Evolutionary conservation across 2,888 invertebrate species (phyloP).

Genomic region (Helleia helle): DNA sequence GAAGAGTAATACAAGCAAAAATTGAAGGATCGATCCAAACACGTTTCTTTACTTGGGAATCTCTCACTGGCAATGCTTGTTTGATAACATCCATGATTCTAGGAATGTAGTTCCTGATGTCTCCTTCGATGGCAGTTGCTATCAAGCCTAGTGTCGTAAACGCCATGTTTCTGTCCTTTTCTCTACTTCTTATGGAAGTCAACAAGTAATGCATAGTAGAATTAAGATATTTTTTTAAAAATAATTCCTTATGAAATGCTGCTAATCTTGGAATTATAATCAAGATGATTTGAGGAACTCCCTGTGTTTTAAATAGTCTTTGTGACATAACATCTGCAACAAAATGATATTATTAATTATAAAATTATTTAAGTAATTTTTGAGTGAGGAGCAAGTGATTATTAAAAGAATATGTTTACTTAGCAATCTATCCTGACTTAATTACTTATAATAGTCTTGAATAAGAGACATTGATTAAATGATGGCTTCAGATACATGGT

Average conservation of each 20-base stretch:
- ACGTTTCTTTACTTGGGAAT: slow-evolving; percentile 84
- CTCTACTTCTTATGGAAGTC: slow-evolving; percentile 82
- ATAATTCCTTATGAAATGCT: slow-evolving; percentile 90
- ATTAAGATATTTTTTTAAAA: slow-evolving; percentile 82
- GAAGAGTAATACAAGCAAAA: slow-evolving; percentile 93
- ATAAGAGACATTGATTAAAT: no score
- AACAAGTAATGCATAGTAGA: slow-evolving; percentile 86
- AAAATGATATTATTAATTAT: background rate
- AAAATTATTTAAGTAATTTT: no score
- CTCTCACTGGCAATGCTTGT: slow-evolving; percentile 83
- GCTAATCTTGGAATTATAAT: slow-evolving; percentile 92
- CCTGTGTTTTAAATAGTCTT: slow-evolving; percentile 80
- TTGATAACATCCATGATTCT: slow-evolving; percentile 90
- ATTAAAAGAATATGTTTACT: no score
- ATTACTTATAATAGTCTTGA: no score
- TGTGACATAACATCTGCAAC: slow-evolving; percentile 84
- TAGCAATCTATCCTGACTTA: no score
- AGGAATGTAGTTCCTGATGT: slow-evolving; percentile 85
- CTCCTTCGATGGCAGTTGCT: slow-evolving; percentile 89
- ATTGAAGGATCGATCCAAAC: slow-evolving; percentile 87
- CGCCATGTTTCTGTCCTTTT: slow-evolving; percentile 89
- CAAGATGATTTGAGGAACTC: slow-evolving; percentile 91
- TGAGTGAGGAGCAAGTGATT: no score
- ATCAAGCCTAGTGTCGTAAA: slow-evolving; percentile 93
- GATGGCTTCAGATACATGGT: no score